Evolutionary conservation across 1,140 invertebrate genomes (phyloP), one percentile per base, ranked within the genome.

Genomic region (Hormaphis cornu): DNA sequence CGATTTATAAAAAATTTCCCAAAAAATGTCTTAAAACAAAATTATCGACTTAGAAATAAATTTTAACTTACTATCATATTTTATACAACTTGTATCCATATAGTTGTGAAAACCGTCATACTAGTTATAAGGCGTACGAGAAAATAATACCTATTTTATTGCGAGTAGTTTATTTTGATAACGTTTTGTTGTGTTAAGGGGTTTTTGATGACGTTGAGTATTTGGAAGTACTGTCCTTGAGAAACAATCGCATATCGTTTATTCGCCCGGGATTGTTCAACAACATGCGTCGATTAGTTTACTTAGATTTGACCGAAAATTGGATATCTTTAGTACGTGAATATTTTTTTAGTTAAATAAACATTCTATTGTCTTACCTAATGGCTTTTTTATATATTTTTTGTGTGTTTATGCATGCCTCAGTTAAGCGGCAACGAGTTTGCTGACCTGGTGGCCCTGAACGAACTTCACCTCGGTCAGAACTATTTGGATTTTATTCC

Each of bases 401-500:
- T 53, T 18, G 12, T 1, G 18, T 44, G n/a, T 56, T 30, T 44
- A 46, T 26, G 30, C 9, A 28, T 42, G 46, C 69, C 74, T 30
- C 52, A 82, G 81, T 75, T 84, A 22, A 74, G 79, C 52, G 74
- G 75, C 1, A 71, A 75, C 2, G 81, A 83, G 18, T 84, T 86
- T 71, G 70, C 74, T 1, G 78, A 83, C 26, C 72, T 85, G 5
- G 72, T 48, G 18, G 78, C 79, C 6, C 73, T 86, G 0, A 79
- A 77, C n/a, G 83, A 86, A 54, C 76, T 87, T 1, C 80, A 83
- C 40, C 72, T 86, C 4, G 83, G 83, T 0, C 81, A 83, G 69
- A 87, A 87, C 73, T 76, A 80, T 3, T 74, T 87, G 40, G 79
- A 79, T 44, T 74, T 75, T 22, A 77, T 87, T 24, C 76, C 80